Base-by-base conservation (phyloP, 1,140 invertebrate genomes). In the Pseudomyrmex pallidus region DNA sequence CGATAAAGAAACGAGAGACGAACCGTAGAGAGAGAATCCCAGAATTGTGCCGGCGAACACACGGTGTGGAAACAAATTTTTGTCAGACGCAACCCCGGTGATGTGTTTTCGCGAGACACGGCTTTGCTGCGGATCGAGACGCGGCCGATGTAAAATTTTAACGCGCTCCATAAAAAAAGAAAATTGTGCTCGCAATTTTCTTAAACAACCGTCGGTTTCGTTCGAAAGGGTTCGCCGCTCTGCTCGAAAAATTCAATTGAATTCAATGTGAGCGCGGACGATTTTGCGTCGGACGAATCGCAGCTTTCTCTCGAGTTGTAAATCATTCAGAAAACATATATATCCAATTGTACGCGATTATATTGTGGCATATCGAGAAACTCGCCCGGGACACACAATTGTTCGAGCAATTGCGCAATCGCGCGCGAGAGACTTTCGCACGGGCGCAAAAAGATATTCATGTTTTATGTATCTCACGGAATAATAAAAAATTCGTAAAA, bases 1-100 rank as follows among this genome's bases (percentile, higher is more conserved):
- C 15, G 50, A 20, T n/a, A 72, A 61, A 76, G 67, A 85, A 85
- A 61, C 57, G 61, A 56, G 59, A 80, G 59, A 61, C 57, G 72
- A 68, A n/a, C 46, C 76, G 72, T 76, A 85, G 85, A 72, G 35
- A 72, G 35, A 76, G 82, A 66, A 80, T 88, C 87, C 62, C 87
- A 88, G 87, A 88, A 88, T 88, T 88, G 87, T 88, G 68, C 52
- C 74, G 57, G 35, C 56, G 17, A 35, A 35, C 35, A 35, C 56
- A n/a, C 9, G 20, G 35, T 68, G 86, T 63, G 83, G 74, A 73
- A 88, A 85, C 61, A 35, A 35, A 35, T 35, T 35, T 35, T 35
- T 35, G 35, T 35, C 35, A 3, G 57, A 72, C 70, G 35, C 52
- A 57, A n/a, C 5, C 10, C 35, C 35, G 35, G 0, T 5, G 35